A percentile compares a stretch with the other conserved stretches of the same genome.
phyloP scores from a whole-genome alignment of 2,888 invertebrate species.

The Pelosia muscerda region DNA sequence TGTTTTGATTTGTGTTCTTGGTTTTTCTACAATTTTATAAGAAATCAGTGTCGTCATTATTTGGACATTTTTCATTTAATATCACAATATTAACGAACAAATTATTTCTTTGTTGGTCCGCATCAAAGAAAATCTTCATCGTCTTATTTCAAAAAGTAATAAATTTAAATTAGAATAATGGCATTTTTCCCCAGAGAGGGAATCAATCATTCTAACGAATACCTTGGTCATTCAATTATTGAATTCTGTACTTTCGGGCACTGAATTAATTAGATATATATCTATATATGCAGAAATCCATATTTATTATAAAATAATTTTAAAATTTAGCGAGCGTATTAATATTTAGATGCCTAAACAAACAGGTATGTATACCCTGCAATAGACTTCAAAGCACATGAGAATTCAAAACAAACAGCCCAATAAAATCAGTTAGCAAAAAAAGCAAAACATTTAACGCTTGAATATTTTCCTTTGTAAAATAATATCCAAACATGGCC shows the following conservation, averaged over 20 bases:
- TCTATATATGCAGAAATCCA: no score
- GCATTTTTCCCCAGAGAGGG: no score
- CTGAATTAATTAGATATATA: no score
- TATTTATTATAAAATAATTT: no score
- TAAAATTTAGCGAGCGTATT: no score
- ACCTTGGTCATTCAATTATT: not conserved
- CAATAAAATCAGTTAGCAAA: not conserved
- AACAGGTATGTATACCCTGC: not conserved
- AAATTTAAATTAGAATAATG: not conserved
- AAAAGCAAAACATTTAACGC: not conserved
- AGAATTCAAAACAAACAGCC: not conserved
- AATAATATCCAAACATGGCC: slow-evolving; percentile 31
- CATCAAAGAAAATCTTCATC: no score
- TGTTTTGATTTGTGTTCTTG: not conserved
- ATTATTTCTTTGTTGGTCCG: not conserved
- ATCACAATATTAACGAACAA: no score
- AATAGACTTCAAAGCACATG: not conserved
- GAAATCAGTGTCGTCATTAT: not conserved
- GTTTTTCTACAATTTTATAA: not conserved
- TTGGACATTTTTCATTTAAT: no score
- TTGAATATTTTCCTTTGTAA: slow-evolving; percentile 19
- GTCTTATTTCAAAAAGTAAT: not conserved
- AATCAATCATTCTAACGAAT: not conserved
- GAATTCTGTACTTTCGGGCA: not conserved
- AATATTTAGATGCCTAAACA: not conserved